Conservation (phyloP, 2,797 vertebrate species). For the Gymnopithys bicolor region DNA sequence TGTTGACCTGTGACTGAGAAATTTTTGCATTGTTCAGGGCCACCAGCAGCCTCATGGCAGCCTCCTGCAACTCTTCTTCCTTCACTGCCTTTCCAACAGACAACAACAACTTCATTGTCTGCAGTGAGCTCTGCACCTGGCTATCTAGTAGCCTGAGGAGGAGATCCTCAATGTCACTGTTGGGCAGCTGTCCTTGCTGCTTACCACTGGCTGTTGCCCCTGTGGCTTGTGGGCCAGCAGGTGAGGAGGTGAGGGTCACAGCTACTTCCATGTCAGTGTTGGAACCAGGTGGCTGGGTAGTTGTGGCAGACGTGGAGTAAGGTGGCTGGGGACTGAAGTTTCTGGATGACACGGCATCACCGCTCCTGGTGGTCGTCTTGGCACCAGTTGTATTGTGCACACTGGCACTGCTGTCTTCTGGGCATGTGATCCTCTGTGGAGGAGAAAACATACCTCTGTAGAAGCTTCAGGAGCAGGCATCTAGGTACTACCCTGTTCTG, state of each 20-base stretch:
- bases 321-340: background rate
- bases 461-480: background rate
- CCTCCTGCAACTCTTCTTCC: background rate
- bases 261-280: background rate
- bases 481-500: background rate
- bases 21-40: background rate
- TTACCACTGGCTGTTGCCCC: background rate
- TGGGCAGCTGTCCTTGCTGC: background rate
- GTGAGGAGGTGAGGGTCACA: background rate
- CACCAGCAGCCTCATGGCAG: background rate
- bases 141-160: constrained; percentile 28
- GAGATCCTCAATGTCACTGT: constrained; percentile 13
- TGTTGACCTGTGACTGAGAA: background rate
- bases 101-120: background rate
- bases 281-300: background rate
- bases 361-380: fast-evolving
- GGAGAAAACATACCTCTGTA: background rate
- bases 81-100: background rate
- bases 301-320: fast-evolving
- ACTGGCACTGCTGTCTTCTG: background rate
- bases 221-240: background rate
- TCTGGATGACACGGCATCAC: background rate
- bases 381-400: background rate
- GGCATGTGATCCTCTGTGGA: constrained; percentile 42
- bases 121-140: background rate